Base-by-base conservation (phyloP, 1,140 invertebrate species). In the Pachypeltis micranthus region DNA sequence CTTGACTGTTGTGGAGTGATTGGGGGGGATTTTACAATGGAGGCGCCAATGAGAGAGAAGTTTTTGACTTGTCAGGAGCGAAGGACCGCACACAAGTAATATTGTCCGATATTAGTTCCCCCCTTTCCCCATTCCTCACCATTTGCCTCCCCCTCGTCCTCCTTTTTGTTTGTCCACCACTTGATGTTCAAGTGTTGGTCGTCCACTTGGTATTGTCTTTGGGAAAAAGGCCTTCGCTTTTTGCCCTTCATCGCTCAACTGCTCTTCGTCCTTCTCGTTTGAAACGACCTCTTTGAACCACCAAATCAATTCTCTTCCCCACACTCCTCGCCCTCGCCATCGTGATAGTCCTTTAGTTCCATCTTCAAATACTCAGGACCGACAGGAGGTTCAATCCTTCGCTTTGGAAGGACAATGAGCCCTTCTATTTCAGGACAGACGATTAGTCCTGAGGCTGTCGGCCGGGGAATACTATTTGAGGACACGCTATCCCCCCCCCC, bases 131-230 rank as follows among this genome's bases (percentile, higher is more conserved):
- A 1, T 26, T n/a, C 29, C 23, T n/a, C 51, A 2, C 51, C 51
- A 10, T 58, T 16, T 57, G 16, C 25, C 16, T 3, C 56, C 7
- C 1, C 31, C 16, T 21, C 28, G 14, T 4, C n/a, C 27, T 44
- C 24, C 29, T n/a, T 57, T 63, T 28, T 58, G 16, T 31, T 27
- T 62, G 59, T 31, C 60, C 51, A 24, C 29, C 44, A 24, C 59
- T 60, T 60, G 29, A 1, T 60, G 7, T 58, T 60, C 27, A 39
- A 24, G 19, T 51, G 47, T 51, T 51, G 19, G 47, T 51, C 47
- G 47, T 51, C 47, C 47, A 51, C 47, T 51, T 51, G 23, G 47
- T 21, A 51, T 51, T 51, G 47, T 51, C 47, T 51, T 21, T 51
- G 47, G 7, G 47, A 21, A 51, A 51, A 39, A 39, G 34, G 47